Percentiles rank a stretch among this genome's conserved stretches.
phyloP scores from a whole-genome alignment of 2,888 invertebrate species.

The Trichogramma dendrolimi region DNA sequence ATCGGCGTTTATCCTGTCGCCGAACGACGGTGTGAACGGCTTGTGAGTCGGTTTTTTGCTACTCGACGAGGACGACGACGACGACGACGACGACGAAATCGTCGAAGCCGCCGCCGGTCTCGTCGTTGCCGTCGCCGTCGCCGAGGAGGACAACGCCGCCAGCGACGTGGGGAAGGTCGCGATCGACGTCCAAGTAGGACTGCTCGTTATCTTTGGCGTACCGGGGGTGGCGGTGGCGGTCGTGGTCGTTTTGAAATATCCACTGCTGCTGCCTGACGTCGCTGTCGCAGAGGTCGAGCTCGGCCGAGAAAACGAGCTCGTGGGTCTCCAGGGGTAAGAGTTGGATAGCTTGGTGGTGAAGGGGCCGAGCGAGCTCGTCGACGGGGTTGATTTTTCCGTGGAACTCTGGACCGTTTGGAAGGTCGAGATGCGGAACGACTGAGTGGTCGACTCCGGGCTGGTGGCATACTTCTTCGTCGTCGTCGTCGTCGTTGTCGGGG shows the following conservation, averaged over 20 bases:
- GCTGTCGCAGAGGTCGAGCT: background rate
- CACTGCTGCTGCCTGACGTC: conserved; percentile 6
- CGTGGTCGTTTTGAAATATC: background rate
- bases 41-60: background rate
- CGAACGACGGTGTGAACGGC: too few species aligned
- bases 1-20: too few species aligned
- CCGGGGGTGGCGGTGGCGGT: too few species aligned
- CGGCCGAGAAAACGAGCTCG: too few species aligned
- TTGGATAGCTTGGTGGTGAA: background rate
- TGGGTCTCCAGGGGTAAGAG: too few species aligned
- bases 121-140: too few species aligned
- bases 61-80: background rate
- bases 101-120: too few species aligned
- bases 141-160: too few species aligned
- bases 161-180: too few species aligned
- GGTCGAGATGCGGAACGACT: conserved; percentile 57
- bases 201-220: too few species aligned
- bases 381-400: conserved; percentile 32
- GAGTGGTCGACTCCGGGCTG: conserved; percentile 19
- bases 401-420: conserved; percentile 66
- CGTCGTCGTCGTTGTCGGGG: conserved; percentile 31
- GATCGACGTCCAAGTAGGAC: too few species aligned
- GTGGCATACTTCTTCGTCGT: conserved; percentile 26
- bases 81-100: background rate
- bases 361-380: background rate